Evolutionary conservation across 2,888 invertebrate species (phyloP).

Genomic region (Salpingus planirostris): DNA sequence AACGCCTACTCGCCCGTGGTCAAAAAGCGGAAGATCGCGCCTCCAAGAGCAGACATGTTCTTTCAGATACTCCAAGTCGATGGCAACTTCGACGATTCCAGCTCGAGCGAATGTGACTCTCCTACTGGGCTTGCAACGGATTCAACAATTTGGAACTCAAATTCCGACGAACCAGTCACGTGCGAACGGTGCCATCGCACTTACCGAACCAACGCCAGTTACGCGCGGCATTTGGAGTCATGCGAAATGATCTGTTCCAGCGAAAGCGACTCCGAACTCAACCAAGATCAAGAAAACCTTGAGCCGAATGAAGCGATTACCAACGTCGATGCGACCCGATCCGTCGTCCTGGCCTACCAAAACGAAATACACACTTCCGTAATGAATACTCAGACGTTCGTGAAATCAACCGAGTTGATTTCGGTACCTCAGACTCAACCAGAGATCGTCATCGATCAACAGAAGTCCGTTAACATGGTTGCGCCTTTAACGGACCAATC

Average conservation of each 20-base stretch:
- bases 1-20: conserved; percentile 52
- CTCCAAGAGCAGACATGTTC: conserved; percentile 37
- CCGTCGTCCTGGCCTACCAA: conserved; percentile 25
- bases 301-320: conserved; percentile 10
- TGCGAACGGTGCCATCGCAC: conserved; percentile 84
- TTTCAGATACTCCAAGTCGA: conserved; percentile 49
- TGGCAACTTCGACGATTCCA: conserved; percentile 45
- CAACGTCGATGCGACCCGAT: neutral
- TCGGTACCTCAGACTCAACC: too few relatives aligned
- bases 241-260: conserved; percentile 74
- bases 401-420: conserved; percentile 30
- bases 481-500: conserved; percentile 9
- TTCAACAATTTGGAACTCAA: conserved; percentile 43
- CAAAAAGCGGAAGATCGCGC: conserved; percentile 55
- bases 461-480: conserved; percentile 19
- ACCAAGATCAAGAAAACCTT: conserved; percentile 10
- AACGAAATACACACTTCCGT: conserved; percentile 37
- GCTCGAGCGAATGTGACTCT: conserved; percentile 44
- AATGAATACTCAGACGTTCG: conserved; percentile 34
- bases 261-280: conserved; percentile 69
- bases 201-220: conserved; percentile 73
- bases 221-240: conserved; percentile 65
- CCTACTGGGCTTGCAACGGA: conserved; percentile 39
- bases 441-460: too few relatives aligned
- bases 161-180: conserved; percentile 65